phyloP scores from a whole-genome alignment of 1,140 invertebrate species.

The Bombus terrestris region DNA sequence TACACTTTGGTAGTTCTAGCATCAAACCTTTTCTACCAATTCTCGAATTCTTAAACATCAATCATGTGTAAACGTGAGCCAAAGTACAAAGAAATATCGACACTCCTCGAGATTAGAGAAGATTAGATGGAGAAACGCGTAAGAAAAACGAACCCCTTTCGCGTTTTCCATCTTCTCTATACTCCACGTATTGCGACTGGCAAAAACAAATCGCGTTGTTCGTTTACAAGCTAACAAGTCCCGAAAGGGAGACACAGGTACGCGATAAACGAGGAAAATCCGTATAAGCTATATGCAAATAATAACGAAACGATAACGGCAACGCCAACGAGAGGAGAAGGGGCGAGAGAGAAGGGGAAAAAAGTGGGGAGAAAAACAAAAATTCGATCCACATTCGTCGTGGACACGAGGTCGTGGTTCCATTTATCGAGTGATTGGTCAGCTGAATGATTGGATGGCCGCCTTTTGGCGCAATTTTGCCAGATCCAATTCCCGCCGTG shows the following conservation, averaged over 20 bases:
- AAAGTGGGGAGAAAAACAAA: background rate
- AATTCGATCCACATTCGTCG: background rate
- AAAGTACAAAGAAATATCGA: background rate
- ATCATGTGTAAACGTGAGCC: accelerated
- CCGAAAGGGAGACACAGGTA: background rate
- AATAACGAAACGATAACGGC: background rate
- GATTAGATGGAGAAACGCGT: background rate
- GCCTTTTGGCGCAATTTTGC: conserved; percentile 32
- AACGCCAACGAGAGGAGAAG: too few relatives aligned
- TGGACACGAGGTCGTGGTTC: conserved; percentile 6
- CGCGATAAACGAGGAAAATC: conserved; percentile 21
- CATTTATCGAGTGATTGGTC: conserved; percentile 46
- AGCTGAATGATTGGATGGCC: conserved; percentile 38
- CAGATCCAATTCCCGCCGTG: conserved; percentile 6
- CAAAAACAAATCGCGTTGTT: background rate
- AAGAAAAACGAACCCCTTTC: background rate
- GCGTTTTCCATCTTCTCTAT: background rate
- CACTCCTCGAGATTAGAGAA: too few relatives aligned
- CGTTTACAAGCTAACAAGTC: background rate
- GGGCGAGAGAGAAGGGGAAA: background rate
- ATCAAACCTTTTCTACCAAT: background rate
- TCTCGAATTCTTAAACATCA: background rate
- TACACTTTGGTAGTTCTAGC: background rate
- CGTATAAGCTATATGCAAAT: conserved; percentile 10
- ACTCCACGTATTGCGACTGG: background rate